Base-by-base conservation (phyloP, 2,797 vertebrate genomes). In the Stomatorhinus walkeri region DNA sequence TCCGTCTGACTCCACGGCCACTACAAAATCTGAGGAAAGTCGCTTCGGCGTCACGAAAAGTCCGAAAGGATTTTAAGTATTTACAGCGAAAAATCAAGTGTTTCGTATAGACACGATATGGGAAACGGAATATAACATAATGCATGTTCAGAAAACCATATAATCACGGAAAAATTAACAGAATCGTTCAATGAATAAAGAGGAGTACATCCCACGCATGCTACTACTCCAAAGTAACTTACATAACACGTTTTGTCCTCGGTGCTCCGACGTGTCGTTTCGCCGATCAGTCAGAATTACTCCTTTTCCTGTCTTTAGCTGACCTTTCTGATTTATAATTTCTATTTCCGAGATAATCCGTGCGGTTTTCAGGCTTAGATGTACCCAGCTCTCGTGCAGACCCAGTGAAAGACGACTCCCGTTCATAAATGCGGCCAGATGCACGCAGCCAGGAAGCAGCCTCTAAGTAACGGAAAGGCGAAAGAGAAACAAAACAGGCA, bases 211-310 rank as follows among this genome's bases (percentile, higher is more conserved):
- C 16, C 24, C 81, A 51, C 10, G 12, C 28, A 36, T 72, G 28
- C 9, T 51, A 85, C 48, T 48, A 85, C 46, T 48, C 46, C 43
- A 43, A 85, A 85, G n/a, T 85, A 85, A 85, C 81, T 85, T 85
- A 85, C 19, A 85, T 12, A 85, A 24, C 46, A 81, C 76, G 40
- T 24, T 43, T 85, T 24, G 10, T 85, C 4, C 16, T 51, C 48
- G 6, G 81, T 49, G n/a, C n/a, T 48, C 22, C 43, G n/a, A 24
- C 9, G n/a, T 51, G 40, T 32, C 46, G 79, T 10, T 48, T 85
- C 46, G 1, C 46, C 43, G n/a, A 28, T 85, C 40, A 85, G 81
- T 85, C 81, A 51, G 46, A 85, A 85, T 85, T 1, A 48, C 48
- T 22, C 46, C 9, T 28, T 85, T 51, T 51, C 46, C n/a, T 83